Evolutionary conservation across 2,888 invertebrate genomes (phyloP), one percentile per base, ranked within the genome.

Genomic region (Cryptops parisi): DNA sequence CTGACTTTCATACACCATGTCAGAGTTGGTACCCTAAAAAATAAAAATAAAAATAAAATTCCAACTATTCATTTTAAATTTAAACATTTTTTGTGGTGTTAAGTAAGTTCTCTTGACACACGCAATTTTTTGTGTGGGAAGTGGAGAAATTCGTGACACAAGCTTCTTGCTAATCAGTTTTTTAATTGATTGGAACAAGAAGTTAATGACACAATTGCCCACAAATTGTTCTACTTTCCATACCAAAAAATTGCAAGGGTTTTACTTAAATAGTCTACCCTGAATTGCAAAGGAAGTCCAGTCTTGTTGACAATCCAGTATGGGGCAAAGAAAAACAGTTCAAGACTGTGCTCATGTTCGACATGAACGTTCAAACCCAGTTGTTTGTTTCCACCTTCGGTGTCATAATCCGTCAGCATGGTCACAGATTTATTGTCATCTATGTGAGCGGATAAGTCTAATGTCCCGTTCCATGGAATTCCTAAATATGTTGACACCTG

Each of bases 271-370:
- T n/a, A 57, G n/a, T 65, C 67, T 67, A 84, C 86, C 75, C 83
- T 81, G 59, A 87, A 75, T 66, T 82, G 81, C 58, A 91, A 68
- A 2, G 89, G 86, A 57, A 90, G 70, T 15, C 84, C 84, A 2
- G 87, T 84, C 70, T 86, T 86, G 70, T 91, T 91, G 58, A 90
- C 80, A 63, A 91, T 76, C 89, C 90, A 91, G 67, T 83, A 88
- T 17, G 85, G 84, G 1, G 85, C 80, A 66, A 83, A 82, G 63
- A 86, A 72, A 62, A 76, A 76, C 52, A 86, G 68, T 58, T 79
- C 76, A 68, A 80, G 77, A 49, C 76, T 76, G 12, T 61, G 58
- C 38, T 73, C 73, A 50, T 79, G 73, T 55, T 78, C 79, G 21
- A 81, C 74, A 59, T 78, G 78, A 25, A 83, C 76, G 63, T 79